Percentiles rank a stretch among this genome's conserved stretches.
Evolutionary conservation across 2,113 vertebrate genomes (phyloP).

Genomic region (Macrotis lagotis): DNA sequence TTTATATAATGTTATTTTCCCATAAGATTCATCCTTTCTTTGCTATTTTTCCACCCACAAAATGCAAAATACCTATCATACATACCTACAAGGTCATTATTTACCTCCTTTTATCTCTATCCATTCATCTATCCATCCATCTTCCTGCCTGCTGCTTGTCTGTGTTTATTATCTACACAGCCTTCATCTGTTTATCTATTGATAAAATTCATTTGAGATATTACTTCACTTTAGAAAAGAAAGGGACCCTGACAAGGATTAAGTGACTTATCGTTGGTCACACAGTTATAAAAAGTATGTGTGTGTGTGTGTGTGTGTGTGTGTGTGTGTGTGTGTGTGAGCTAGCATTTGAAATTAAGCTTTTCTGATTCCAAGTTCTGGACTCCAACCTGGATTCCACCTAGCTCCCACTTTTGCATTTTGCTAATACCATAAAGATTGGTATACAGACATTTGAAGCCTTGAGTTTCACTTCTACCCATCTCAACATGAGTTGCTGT

Average conservation of each 20-base stretch:
- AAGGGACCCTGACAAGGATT: background rate
- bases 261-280: background rate
- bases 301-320: too few species aligned
- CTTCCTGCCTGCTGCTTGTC: too few species aligned
- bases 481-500: background rate
- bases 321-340: background rate
- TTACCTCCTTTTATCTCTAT: background rate
- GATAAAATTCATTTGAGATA: background rate
- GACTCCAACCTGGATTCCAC: background rate
- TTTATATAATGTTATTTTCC: background rate
- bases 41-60: background rate
- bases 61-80: background rate
- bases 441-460: background rate
- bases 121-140: too few species aligned
- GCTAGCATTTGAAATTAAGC: background rate
- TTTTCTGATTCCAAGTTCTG: background rate
- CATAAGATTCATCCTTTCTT: background rate
- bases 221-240: background rate
- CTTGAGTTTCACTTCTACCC: background rate
- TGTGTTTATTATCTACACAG: too few species aligned
- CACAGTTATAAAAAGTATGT: too few species aligned
- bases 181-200: background rate
- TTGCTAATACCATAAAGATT: background rate
- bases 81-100: background rate
- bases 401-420: background rate